These are phyloP conservation scores for Holacanthus passer DNA, from an alignment of 2,113 vertebrate species.

Conservation along the genomic window DNA sequence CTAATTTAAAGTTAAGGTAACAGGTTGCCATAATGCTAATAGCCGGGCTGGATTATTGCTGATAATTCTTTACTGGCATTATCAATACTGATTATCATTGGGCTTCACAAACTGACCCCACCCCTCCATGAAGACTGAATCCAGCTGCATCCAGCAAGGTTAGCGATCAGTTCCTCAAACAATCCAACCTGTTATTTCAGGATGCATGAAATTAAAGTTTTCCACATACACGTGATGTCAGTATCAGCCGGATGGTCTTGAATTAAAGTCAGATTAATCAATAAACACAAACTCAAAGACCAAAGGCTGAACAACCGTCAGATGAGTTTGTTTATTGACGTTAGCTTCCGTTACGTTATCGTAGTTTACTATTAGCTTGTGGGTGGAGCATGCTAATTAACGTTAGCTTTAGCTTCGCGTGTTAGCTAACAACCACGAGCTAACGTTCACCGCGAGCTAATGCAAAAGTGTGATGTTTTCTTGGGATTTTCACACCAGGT, in stretches of 20 bases:
- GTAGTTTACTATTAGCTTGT: neutral
- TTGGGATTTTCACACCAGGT: too few species aligned
- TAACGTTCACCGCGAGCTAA: too few species aligned
- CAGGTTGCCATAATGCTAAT: neutral
- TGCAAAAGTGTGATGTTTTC: too few species aligned
- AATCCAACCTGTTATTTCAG: neutral
- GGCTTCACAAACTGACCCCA: neutral
- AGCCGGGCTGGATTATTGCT: neutral
- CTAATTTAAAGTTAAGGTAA: too few species aligned
- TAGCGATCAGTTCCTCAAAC: neutral
- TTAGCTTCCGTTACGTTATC: neutral
- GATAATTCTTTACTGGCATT: neutral
- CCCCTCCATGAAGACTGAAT: neutral
- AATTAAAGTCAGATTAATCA: neutral
- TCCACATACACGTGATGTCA: neutral
- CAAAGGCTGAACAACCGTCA: neutral
- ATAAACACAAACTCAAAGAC: neutral
- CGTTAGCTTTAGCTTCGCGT: neutral
- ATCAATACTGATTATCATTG: neutral
- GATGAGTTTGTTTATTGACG: neutral
- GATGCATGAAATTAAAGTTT: neutral
- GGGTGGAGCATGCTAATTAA: neutral
- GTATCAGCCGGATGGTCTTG: neutral
- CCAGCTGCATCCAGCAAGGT: too few species aligned
- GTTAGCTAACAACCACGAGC: neutral